Percentiles rank a stretch among this genome's conserved stretches.
Conservation (phyloP, 2,888 invertebrate genomes). For the Rhodophaea formosa region DNA sequence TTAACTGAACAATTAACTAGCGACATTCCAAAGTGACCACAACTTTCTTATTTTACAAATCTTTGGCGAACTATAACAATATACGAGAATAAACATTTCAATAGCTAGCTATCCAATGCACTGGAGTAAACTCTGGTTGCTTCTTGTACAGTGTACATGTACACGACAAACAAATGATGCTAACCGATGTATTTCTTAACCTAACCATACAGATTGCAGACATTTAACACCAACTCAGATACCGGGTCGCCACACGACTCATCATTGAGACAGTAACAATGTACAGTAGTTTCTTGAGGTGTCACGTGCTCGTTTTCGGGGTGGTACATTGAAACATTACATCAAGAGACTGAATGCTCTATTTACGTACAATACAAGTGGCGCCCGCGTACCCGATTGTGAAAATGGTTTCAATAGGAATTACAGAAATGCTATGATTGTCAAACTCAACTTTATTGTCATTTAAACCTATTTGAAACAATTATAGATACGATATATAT, state of each 20-base stretch:
- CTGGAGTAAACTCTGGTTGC: constrained; percentile 34
- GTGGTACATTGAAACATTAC: too few relatives aligned
- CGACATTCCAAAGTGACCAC: constrained; percentile 62
- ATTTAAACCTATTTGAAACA: constrained; percentile 10
- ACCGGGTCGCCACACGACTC: constrained; percentile 3
- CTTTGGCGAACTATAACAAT: constrained; percentile 78
- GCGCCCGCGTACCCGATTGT: constrained; percentile 14
- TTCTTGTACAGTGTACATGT: constrained; percentile 24
- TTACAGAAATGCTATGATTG: constrained; percentile 12
- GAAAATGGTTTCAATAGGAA: constrained; percentile 6
- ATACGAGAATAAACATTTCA: constrained; percentile 61
- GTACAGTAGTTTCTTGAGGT: too few relatives aligned
- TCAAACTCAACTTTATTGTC: constrained; percentile 16
- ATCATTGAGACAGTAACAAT: not conserved
- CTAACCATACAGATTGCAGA: constrained; percentile 12
- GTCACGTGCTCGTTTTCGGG: too few relatives aligned
- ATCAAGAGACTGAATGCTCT: too few relatives aligned
- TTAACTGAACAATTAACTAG: constrained; percentile 60
- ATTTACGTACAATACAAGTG: not conserved
- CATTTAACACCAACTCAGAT: constrained; percentile 9
- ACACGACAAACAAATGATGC: constrained; percentile 24
- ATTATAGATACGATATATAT: constrained; percentile 11
- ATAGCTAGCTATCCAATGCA: constrained; percentile 59
- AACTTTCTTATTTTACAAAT: constrained; percentile 68
- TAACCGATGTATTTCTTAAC: constrained; percentile 14